Base-by-base conservation (phyloP, 2,888 invertebrate genomes). In the Oxyteleia sp. region DNA sequence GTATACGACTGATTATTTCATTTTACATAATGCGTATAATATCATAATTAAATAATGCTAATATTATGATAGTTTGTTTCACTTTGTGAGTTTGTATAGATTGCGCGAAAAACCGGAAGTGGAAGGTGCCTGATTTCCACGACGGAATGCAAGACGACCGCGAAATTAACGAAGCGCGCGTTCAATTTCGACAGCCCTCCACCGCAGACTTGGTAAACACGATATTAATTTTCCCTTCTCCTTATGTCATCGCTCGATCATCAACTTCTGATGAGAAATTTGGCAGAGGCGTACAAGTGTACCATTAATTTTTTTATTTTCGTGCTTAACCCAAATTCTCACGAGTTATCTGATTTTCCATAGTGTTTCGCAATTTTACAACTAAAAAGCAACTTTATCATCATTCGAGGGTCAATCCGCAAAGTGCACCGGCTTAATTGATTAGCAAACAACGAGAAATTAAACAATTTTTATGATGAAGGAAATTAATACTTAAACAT, bases 151-250 rank as follows among this genome's bases (percentile, higher is more conserved):
- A 85, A 84, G 79, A 71, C 82, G 83, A 85, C 86, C 87, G 84
- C 84, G 86, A 86, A 88, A 89, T 89, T 91, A 91, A 89, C 89
- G 88, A 89, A 88, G 87, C 88, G 89, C 86, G 51, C 85, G 84
- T 88, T 87, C 89, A 90, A 91, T 90, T 88, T 88, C 86, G 84
- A 45, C 82, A 69, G 83, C 86, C 81, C 83, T 83, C 85, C 84
- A 47, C 86, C 80, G 55, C 83, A 84, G 84, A 84, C 85, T 87
- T 79, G 78, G 83, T 76, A 86, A 88, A 89, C 88, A 86, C 86
- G 86, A 86, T 88, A 90, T 90, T 89, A 89, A 90, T 90, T 87
- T 82, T 71, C 61, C 69, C 43, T 16, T 82, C 82, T 74, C 82
- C 74, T 82, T 74, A 68, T 78, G 74, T 82, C 78, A 68, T 55